Evolutionary conservation across 2,797 vertebrate species (phyloP), one percentile per base, ranked within the genome.

Genomic region (Fistularia tabacaria): DNA sequence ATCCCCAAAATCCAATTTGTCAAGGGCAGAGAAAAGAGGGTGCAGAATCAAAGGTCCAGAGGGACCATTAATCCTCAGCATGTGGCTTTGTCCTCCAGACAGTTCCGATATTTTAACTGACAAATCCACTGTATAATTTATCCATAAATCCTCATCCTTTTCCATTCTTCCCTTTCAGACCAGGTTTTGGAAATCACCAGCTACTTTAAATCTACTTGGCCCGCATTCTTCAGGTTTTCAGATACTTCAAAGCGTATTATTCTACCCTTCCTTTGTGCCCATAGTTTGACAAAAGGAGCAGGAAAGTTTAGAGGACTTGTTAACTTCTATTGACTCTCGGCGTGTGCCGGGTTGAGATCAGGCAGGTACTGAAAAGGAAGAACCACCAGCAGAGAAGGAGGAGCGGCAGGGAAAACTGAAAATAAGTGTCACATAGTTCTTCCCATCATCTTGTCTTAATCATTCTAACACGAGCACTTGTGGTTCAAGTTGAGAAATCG

Each of bases 41-140:
- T 89, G 90, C 88, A 89, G 93, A 96, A 97, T 95, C 93, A 96
- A 94, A 97, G 96, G 94, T 97, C 95, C 93, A 91, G 91, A 92
- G 92, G 88, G 87, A 90, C 93, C 95, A 98, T 98, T 98, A 98
- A 99, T 98, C 97, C 95, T 98, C 97, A 95, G 96, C 96, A 93
- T 96, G 96, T 93, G 93, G 92, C 93, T 97, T 99, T 98, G 94
- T 98, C 91, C 92, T 76, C 59, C 65, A 92, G 96, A 98, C 96
- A 99, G 95, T 95, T 96, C 95, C 95, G 95, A 99, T 97, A 97
- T 98, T 98, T 99, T 95, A 95, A 98, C 93, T 98, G 97, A 98
- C 96, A 99, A 96, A 97, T 95, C 92, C 94, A 95, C 95, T 94
- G 97, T 96, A 99, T 99, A 99, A 99, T 99, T 98, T 94, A 81